These are phyloP conservation scores for Rattus rattus DNA, from an alignment of 2,113 vertebrate genomes.

Conservation along the genomic window DNA sequence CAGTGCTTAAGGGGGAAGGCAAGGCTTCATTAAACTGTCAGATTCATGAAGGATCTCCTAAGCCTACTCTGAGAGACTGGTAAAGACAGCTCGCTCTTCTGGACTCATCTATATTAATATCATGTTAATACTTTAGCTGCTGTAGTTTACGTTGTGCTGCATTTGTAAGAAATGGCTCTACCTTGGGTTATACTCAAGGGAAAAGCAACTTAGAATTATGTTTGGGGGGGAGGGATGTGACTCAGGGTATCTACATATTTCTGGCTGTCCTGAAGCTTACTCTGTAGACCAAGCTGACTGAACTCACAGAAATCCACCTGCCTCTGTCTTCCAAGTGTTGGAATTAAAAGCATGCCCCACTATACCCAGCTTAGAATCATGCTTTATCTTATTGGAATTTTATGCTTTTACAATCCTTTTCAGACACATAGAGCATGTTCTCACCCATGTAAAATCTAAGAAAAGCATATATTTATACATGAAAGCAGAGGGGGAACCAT, in stretches of 20 bases:
- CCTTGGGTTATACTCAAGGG: not conserved
- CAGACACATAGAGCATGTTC: not conserved
- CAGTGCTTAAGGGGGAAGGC: not conserved
- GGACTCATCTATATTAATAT: not conserved
- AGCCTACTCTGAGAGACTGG: not conserved
- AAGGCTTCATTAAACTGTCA: not conserved
- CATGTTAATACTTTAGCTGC: not conserved
- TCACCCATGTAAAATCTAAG: not conserved
- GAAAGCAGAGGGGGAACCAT: not conserved
- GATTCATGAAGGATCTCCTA: not conserved
- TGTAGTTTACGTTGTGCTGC: not conserved
- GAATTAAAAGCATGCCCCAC: not conserved
- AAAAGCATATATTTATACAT: not conserved
- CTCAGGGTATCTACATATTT: not conserved
- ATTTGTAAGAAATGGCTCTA: slow-evolving; percentile 33
- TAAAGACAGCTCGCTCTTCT: slow-evolving; percentile 27
- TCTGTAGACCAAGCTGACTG: not conserved
- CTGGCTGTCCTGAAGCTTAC: not conserved
- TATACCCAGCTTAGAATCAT: slow-evolving; percentile 11
- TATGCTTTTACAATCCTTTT: slow-evolving; percentile 34
- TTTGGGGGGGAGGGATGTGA: not conserved
- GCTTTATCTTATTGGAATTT: slow-evolving; percentile 34
- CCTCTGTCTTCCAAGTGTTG: not conserved
- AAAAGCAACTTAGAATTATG: slow-evolving; percentile 38
- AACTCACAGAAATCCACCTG: not conserved